These are phyloP conservation scores for Drosophila oshimai DNA, from an alignment of 1,140 invertebrate species.

Conservation along the genomic window DNA sequence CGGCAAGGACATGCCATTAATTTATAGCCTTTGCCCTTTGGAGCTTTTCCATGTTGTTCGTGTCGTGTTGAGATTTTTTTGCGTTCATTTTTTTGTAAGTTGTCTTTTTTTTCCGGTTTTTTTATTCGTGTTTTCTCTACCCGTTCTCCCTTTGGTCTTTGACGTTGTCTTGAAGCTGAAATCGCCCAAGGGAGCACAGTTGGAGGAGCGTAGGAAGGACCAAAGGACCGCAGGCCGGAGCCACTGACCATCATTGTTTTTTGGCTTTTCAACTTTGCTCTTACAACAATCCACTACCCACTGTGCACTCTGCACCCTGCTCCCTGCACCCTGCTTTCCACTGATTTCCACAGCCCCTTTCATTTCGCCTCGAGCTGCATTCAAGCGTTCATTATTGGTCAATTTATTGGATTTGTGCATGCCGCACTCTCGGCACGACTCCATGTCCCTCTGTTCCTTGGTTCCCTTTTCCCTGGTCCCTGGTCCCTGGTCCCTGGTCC, in stretches of 20 bases:
- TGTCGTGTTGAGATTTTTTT: slow-evolving; percentile 40
- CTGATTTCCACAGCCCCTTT: no score
- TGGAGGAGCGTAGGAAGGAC: slow-evolving; percentile 6
- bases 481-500: no score
- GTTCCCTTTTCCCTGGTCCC: neutral
- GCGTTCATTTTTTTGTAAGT: neutral
- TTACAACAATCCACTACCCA: neutral
- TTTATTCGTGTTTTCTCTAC: neutral
- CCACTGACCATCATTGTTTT: slow-evolving; percentile 73
- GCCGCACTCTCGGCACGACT: slow-evolving; percentile 24
- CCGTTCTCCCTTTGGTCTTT: slow-evolving; percentile 43
- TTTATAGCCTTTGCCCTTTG: slow-evolving; percentile 11
- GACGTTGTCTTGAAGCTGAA: slow-evolving; percentile 53
- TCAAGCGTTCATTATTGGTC: slow-evolving; percentile 81
- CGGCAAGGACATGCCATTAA: neutral
- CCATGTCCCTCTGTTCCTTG: neutral
- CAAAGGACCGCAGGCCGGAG: slow-evolving; percentile 20
- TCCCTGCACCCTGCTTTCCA: no score
- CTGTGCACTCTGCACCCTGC: neutral
- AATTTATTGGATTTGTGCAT: slow-evolving; percentile 82
- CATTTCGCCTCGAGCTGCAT: slow-evolving; percentile 40
- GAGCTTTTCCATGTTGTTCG: slow-evolving; percentile 18
- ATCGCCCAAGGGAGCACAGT: slow-evolving; percentile 5
- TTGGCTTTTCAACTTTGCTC: slow-evolving; percentile 73
- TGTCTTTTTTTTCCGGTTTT: slow-evolving; percentile 12